These are phyloP conservation scores for Lithobates sylvaticus DNA, from an alignment of 2,797 vertebrate species.

Conservation along the genomic window DNA sequence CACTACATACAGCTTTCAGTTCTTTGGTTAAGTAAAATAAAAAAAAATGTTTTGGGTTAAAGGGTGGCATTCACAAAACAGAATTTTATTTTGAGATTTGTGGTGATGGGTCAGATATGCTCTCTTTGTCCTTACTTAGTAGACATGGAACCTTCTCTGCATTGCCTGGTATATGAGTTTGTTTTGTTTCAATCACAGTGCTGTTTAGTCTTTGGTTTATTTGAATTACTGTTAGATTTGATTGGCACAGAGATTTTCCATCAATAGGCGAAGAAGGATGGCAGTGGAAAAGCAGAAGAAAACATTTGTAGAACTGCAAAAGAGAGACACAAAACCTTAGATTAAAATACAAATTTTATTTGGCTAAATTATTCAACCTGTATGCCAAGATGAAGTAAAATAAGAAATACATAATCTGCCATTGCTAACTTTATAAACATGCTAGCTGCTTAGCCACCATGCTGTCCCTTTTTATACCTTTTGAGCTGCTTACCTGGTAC, in stretches of 20 bases:
- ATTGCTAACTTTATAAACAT: no score
- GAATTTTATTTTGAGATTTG: constrained; percentile 40
- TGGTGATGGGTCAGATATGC: constrained; percentile 19
- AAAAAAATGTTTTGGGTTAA: neutral
- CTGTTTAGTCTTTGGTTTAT: constrained; percentile 74
- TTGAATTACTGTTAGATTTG: constrained; percentile 78
- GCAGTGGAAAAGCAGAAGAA: constrained; percentile 81
- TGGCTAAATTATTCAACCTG: no score
- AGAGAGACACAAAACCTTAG: constrained; percentile 20
- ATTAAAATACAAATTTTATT: neutral
- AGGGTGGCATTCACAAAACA: constrained; percentile 10
- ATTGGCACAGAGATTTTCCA: constrained; percentile 70
- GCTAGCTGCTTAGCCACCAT: no score
- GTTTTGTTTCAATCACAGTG: constrained; percentile 67
- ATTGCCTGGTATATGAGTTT: constrained; percentile 19
- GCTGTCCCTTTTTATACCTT: no score
- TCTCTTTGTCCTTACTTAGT: constrained; percentile 34
- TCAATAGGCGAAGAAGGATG: constrained; percentile 67
- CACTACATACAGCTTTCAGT: neutral
- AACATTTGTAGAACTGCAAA: constrained; percentile 86
- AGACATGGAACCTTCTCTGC: constrained; percentile 59
- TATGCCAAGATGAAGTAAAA: no score
- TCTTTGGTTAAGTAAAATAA: neutral
- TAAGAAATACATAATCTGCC: no score
- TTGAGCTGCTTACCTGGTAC: no score